Percentiles rank a stretch among this genome's conserved stretches.
Evolutionary conservation across 1,140 invertebrate genomes (phyloP).

Genomic region (Cyrtorhinus lividipennis): DNA sequence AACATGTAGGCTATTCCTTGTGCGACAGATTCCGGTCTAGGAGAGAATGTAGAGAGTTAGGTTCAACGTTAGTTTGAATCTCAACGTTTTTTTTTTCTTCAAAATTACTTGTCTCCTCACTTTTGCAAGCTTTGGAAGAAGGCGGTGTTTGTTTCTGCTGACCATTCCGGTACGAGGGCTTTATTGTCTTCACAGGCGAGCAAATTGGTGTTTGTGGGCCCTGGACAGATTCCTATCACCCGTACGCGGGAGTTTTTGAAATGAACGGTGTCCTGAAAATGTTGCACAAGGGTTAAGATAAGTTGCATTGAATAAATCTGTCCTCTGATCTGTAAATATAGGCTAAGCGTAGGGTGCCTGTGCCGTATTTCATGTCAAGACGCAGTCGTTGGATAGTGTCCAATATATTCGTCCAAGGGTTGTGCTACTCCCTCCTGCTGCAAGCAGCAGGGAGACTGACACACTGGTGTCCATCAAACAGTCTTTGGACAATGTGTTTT

Average conservation of each 20-base stretch:
- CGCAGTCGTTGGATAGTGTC: too few species aligned
- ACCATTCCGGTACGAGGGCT: not conserved
- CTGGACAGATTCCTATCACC: conserved; percentile 36
- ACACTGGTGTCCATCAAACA: too few species aligned
- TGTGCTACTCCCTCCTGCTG: too few species aligned
- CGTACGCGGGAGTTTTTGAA: conserved; percentile 34
- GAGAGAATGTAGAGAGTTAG: too few species aligned
- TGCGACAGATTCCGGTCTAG: not conserved
- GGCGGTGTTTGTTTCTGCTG: not conserved
- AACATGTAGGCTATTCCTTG: not conserved
- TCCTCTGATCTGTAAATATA: not conserved
- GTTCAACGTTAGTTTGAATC: too few species aligned
- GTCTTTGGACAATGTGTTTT: too few species aligned
- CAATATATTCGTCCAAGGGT: too few species aligned
- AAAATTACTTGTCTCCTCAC: too few species aligned
- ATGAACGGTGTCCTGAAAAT: conserved; percentile 32
- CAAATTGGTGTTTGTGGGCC: conserved; percentile 33
- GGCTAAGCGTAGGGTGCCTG: conserved; percentile 19
- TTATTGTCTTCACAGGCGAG: not conserved
- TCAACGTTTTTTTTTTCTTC: too few species aligned
- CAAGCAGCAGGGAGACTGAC: too few species aligned
- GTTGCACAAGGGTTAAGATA: too few species aligned
- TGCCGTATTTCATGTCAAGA: too few species aligned
- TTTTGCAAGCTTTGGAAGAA: not conserved
- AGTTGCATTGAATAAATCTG: not conserved